These are phyloP conservation scores for Heptranchias perlo DNA, from an alignment of 2,113 vertebrate genomes.

Conservation along the genomic window DNA sequence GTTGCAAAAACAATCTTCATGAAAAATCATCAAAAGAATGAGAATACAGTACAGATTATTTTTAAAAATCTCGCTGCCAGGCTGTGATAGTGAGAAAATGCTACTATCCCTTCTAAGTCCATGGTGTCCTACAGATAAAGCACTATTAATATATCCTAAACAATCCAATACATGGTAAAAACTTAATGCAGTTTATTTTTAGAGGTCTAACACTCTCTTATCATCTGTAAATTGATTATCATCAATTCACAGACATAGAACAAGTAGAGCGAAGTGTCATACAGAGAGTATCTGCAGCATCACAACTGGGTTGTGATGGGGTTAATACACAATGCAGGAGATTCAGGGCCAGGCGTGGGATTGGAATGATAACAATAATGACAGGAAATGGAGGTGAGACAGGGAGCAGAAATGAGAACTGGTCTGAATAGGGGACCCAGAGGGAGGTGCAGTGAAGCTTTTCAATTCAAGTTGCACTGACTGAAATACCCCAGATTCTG, in stretches of 20 bases:
- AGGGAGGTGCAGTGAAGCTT: not conserved
- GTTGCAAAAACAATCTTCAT: not conserved
- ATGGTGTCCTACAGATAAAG: not conserved
- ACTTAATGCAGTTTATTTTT: not conserved
- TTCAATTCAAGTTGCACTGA: not conserved
- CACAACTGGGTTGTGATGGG: not conserved
- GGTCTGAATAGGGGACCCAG: not conserved
- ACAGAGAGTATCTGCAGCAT: not conserved
- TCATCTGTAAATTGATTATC: not conserved
- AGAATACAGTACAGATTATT: not conserved
- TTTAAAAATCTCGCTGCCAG: not conserved
- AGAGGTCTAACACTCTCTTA: not conserved
- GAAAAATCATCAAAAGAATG: not conserved
- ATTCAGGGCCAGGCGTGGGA: not conserved
- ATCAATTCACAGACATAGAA: not conserved
- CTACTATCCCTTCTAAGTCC: not conserved
- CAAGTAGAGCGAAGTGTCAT: not conserved
- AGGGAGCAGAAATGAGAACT: not conserved
- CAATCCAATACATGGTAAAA: not conserved
- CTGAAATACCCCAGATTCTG: not conserved
- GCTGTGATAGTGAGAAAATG: not conserved
- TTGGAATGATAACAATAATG: not conserved
- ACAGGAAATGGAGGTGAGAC: not conserved
- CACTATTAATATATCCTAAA: not conserved
- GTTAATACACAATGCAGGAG: not conserved